Evolutionary conservation across 2,113 vertebrate species (phyloP).

Genomic region (Equus quagga): DNA sequence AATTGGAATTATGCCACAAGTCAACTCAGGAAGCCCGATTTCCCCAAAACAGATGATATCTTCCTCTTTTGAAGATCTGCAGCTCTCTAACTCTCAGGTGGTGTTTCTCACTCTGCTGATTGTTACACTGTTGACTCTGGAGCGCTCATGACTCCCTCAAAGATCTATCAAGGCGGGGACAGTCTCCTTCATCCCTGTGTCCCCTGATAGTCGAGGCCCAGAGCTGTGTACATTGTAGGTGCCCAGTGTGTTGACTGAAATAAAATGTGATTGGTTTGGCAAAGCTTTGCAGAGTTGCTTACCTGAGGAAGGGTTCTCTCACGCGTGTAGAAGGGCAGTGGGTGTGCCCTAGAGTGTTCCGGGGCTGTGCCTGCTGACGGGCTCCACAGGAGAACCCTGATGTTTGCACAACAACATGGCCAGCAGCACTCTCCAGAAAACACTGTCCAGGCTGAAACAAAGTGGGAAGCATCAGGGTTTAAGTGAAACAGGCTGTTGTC

Average conservation of each 20-base stretch:
- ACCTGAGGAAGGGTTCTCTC: no score
- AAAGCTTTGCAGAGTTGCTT: neutral
- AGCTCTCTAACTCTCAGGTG: neutral
- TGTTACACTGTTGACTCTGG: neutral
- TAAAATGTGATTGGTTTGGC: neutral
- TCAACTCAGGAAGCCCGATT: neutral
- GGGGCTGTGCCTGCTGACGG: fast-evolving
- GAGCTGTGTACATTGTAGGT: neutral
- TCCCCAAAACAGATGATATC: fast-evolving
- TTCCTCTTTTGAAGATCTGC: neutral
- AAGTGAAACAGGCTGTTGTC: neutral
- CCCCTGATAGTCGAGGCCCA: neutral
- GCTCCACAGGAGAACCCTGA: neutral
- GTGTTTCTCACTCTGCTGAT: fast-evolving
- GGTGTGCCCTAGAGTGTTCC: fast-evolving
- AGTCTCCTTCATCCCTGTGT: neutral
- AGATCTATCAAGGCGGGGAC: neutral
- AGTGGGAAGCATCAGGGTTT: neutral
- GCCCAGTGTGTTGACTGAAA: neutral
- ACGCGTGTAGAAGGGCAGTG: no score
- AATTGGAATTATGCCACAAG: no score
- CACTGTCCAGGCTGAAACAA: fast-evolving
- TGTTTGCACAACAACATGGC: fast-evolving
- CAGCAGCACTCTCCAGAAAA: no score
- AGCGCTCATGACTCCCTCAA: fast-evolving